phyloP scores from a whole-genome alignment of 2,113 vertebrate species.

The Stegastes partitus region DNA sequence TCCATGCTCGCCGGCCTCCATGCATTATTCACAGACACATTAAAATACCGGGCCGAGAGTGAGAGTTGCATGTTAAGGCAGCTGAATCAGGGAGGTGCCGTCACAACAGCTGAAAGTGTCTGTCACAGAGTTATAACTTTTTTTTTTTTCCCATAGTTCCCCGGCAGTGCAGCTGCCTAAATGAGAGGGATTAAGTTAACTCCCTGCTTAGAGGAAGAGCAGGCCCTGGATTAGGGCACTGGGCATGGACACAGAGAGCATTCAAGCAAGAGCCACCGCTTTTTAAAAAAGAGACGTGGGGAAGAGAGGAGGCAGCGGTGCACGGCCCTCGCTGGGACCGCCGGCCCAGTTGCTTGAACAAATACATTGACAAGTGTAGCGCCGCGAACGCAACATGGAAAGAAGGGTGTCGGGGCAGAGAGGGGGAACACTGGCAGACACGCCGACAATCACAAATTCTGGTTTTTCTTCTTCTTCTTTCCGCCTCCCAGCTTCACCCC shows the following conservation, averaged over 20 bases:
- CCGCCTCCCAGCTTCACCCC: background rate
- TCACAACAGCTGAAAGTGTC: conserved; percentile 75
- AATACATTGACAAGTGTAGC: conserved; percentile 77
- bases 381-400: conserved; percentile 47
- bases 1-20: conserved; percentile 59
- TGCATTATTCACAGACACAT: conserved; percentile 81
- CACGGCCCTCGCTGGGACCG: conserved; percentile 65
- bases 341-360: conserved; percentile 78
- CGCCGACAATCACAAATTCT: conserved; percentile 27
- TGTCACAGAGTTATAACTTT: conserved; percentile 72
- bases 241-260: conserved; percentile 81
- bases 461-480: background rate
- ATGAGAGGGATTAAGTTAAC: conserved; percentile 84
- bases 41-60: conserved; percentile 65
- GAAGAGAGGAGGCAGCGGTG: conserved; percentile 70
- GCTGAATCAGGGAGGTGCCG: conserved; percentile 70
- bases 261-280: conserved; percentile 78
- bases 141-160: conserved; percentile 58
- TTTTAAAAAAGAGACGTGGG: conserved; percentile 73
- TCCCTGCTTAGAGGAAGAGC: conserved; percentile 82
- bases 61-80: conserved; percentile 66
- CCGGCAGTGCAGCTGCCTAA: conserved; percentile 82
- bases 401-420: conserved; percentile 52
- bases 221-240: conserved; percentile 77
- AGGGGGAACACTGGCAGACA: conserved; percentile 59